Base-by-base conservation (phyloP, 2,113 vertebrate species). In the Gallinago undulata region DNA sequence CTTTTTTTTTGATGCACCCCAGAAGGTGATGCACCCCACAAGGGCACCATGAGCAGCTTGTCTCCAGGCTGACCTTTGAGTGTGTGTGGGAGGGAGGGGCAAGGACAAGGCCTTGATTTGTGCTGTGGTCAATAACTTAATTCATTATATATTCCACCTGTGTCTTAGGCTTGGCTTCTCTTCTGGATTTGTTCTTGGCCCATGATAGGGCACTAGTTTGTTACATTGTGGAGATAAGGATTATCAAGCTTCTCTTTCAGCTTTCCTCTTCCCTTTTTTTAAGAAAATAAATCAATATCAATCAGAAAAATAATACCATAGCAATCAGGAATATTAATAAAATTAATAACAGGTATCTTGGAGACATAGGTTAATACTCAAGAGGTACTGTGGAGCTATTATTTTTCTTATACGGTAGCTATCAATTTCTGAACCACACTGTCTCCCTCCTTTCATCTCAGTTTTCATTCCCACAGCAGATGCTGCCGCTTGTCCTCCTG, bases 51-150 rank as follows among this genome's bases (percentile, higher is more conserved):
- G 10, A 31, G 37, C 39, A 11, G 28, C 55, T 50, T 31, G 3
- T 56, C 21, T 56, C 28, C 66, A 57, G 59, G 12, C 27, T 39
- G 64, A 43, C n/a, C 27, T 16, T 9, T 25, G 16, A 33, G 41
- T 0, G 1, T 55, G 9, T 7, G 2, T 1, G 4, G 14, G 8
- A 16, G 7, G 15, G 8, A 37, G 18, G 6, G 10, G 9, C 8
- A 0, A 7, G 3, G 39, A 7, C 12, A 5, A 0, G 15, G 35
- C 11, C 43, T 33, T 22, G 1, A 1, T 21, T 15, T 13, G 24
- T 2, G 18, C 3, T 0, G 35, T 8, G 2, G 13, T 41, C 70
- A 48, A 2, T 41, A 10, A 19, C 57, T 79, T 21, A 1, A 4
- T 24, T 47, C 14, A 1, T n/a, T 63, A 0, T 2, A 0, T 4